A percentile compares a stretch with the other conserved stretches of the same genome.
These are phyloP conservation scores for Garra rufa DNA, from an alignment of 2,113 vertebrate species.

Conservation along the genomic window DNA sequence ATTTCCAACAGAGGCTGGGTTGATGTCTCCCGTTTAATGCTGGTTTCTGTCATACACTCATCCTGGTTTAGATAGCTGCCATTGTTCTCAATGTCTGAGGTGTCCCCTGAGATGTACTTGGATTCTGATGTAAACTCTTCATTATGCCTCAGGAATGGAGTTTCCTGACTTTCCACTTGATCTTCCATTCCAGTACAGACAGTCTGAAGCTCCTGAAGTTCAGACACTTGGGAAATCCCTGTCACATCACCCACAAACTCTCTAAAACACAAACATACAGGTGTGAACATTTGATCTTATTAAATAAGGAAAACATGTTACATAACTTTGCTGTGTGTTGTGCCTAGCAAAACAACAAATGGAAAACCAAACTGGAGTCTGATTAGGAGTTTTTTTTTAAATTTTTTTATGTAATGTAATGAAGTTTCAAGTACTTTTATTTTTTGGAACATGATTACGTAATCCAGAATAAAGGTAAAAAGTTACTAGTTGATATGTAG, in stretches of 20 bases:
- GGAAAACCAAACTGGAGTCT: background rate
- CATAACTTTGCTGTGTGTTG: background rate
- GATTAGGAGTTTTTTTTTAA: too few relatives aligned
- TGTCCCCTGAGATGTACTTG: constrained; percentile 63
- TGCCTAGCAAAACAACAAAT: background rate
- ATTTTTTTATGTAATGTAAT: too few relatives aligned
- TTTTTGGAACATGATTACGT: background rate
- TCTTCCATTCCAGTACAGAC: constrained; percentile 14
- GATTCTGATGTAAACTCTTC: constrained; percentile 53
- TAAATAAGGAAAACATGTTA: background rate
- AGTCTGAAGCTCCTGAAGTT: constrained; percentile 37
- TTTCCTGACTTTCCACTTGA: constrained; percentile 57
- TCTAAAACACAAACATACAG: constrained; percentile 40
- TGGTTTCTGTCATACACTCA: constrained; percentile 61
- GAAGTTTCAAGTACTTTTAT: too few relatives aligned
- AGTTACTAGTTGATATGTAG: background rate
- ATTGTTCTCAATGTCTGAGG: constrained; percentile 67
- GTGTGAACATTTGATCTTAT: background rate
- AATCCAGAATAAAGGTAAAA: background rate
- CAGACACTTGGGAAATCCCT: constrained; percentile 23
- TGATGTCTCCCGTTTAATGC: constrained; percentile 75
- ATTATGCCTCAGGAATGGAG: constrained; percentile 34
- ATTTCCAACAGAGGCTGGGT: constrained; percentile 77
- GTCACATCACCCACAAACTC: constrained; percentile 29
- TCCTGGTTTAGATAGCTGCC: constrained; percentile 68